Evolutionary conservation across 2,888 invertebrate species (phyloP).

Genomic region (Ecdyonurus torrentis): DNA sequence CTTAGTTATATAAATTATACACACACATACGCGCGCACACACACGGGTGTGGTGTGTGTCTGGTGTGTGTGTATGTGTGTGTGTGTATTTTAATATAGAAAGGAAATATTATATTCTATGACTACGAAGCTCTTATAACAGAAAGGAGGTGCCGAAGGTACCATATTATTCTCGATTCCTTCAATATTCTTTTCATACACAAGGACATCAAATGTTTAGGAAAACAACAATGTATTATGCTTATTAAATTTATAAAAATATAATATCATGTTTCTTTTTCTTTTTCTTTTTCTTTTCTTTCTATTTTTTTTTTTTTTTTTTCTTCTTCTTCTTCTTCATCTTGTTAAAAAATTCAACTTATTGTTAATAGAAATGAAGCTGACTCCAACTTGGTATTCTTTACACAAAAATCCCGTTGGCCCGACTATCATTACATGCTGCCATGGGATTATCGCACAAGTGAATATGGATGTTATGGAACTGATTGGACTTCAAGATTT

Average conservation of each 20-base stretch:
- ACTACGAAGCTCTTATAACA: too few species aligned
- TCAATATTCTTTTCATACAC: too few species aligned
- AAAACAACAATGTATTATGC: too few species aligned
- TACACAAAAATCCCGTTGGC: constrained; percentile 58
- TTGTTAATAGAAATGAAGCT: constrained; percentile 30
- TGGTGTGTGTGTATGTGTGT: too few species aligned
- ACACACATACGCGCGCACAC: too few species aligned
- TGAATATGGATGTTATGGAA: constrained; percentile 57
- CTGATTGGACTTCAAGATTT: constrained; percentile 45
- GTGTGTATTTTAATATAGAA: too few species aligned
- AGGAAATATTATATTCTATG: too few species aligned
- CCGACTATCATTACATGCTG: constrained; percentile 60
- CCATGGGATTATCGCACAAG: constrained; percentile 70
- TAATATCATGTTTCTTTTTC: too few species aligned
- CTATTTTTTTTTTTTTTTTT: constrained; percentile 4
- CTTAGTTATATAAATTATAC: too few species aligned
- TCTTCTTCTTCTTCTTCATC: constrained; percentile 15
- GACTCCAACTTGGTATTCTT: constrained; percentile 63
- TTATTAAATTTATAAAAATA: too few species aligned
- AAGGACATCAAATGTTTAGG: constrained; percentile 6
- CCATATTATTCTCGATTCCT: too few species aligned
- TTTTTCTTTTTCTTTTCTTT: background rate
- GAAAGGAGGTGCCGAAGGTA: background rate
- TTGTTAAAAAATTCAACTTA: constrained; percentile 30
- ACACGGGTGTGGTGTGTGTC: too few species aligned